Evolutionary conservation across 1,140 invertebrate species (phyloP), one percentile per base, ranked within the genome.

Genomic region (Xylocopa sonorina): DNA sequence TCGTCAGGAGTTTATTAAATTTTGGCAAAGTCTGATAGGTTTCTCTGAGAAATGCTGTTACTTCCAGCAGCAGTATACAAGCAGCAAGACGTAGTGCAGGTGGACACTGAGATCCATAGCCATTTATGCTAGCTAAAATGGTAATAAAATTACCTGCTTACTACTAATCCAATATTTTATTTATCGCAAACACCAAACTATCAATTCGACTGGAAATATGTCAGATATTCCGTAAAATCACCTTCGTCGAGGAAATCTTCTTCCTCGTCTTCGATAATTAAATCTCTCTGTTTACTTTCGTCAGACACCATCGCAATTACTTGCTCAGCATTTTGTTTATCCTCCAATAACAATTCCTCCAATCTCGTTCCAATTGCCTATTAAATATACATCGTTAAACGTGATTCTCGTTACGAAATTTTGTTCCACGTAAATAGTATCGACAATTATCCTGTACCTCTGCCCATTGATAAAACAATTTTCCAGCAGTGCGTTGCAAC

Each of bases 241-340:
- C 97, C 96, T 95, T 99, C 99, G 93, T 99, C 98, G 9, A 99
- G 93, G 90, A 99, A 99, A 92, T 99, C 98, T 93, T 99, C 99
- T 88, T 99, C 98, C 89, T 99, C 98, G 88, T 99, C 98, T 92
- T 98, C 96, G 57, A 97, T 94, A 71, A 98, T 90, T 1, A 99
- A 93, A 83, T 99, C 97, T 71, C 96, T 95, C 88, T 97, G 96
- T 81, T 96, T 97, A 48, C 94, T 94, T 55, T 98, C 97, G 91
- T 99, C 98, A 0, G 94, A 93, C 0, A 98, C 94, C 82, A 97
- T 94, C 7, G 94, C 93, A 46, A 95, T 94, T 0, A 97, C 93
- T 66, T 95, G 94, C 43, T 95, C 94, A 53, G 95, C 93, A 77
- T 96, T 94, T 78, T 95, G 94, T 83, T 96, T 96, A 87, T 97